Percentiles rank a stretch among this genome's conserved stretches.
These are phyloP conservation scores for Oscheius sp. DNA, from an alignment of 2,888 invertebrate genomes.

Conservation along the genomic window DNA sequence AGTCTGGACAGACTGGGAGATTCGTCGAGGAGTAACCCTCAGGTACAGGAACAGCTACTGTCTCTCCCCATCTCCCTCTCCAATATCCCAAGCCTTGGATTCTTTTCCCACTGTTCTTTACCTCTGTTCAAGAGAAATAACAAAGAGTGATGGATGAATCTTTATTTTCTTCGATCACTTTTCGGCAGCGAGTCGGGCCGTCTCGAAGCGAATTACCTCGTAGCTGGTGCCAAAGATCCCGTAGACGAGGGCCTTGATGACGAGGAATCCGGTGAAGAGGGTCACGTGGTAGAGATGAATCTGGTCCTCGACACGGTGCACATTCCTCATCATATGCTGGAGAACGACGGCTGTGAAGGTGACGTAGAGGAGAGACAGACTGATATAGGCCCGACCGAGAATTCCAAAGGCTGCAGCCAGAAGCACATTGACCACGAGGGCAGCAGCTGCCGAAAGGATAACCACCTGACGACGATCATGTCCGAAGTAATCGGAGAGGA, in stretches of 20 bases:
- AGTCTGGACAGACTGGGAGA: no score
- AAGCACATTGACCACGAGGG: slow-evolving; percentile 19
- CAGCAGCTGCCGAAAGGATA: not conserved
- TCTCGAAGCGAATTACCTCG: no score
- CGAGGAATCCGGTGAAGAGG: slow-evolving; percentile 18
- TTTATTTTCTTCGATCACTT: no score
- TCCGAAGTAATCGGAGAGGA: not conserved
- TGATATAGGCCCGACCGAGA: slow-evolving; percentile 10
- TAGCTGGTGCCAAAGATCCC: slow-evolving; percentile 12
- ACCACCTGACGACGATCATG: slow-evolving; percentile 7
- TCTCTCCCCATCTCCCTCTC: no score
- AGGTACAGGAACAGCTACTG: no score
- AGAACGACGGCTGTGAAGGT: slow-evolving; percentile 10
- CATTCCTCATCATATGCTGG: slow-evolving; percentile 8
- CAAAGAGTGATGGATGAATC: no score
- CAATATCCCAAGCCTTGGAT: no score
- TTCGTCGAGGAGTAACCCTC: no score
- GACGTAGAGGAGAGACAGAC: slow-evolving; percentile 23
- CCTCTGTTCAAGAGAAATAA: no score
- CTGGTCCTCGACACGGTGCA: not conserved
- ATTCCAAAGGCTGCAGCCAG: slow-evolving; percentile 4
- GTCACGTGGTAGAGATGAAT: slow-evolving; percentile 21
- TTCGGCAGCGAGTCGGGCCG: no score
- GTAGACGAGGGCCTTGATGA: slow-evolving; percentile 21
- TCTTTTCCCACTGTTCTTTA: no score